Conservation (phyloP, 1,140 invertebrate species). For the Cyphomyrmex costatus region DNA sequence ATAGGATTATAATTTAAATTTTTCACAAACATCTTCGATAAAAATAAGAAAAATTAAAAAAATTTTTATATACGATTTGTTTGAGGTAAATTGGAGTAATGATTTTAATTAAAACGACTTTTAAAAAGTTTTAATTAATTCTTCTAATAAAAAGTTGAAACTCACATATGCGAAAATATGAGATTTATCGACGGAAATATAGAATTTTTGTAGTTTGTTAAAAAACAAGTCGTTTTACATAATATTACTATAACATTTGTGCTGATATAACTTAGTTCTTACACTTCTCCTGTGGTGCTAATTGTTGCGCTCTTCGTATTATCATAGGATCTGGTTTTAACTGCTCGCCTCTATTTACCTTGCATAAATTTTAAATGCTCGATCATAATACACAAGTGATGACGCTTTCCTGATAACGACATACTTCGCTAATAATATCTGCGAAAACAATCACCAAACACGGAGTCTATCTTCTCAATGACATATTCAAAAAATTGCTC, state of each 20-base stretch:
- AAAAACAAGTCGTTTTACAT: not conserved
- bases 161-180: not conserved
- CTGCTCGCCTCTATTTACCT: conserved; percentile 63
- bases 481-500: not conserved
- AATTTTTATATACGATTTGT: not conserved
- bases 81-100: not conserved
- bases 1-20: not conserved
- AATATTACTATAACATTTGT: conserved; percentile 15
- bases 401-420: conserved; percentile 26
- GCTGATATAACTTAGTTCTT: not conserved
- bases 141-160: not conserved
- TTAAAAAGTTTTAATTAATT: conserved; percentile 21
- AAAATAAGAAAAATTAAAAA: not conserved
- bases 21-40: too few relatives aligned
- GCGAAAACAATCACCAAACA: not conserved
- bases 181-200: not conserved
- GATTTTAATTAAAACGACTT: not conserved
- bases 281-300: conserved; percentile 33
- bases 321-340: conserved; percentile 62
- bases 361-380: conserved; percentile 66
- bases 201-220: conserved; percentile 4
- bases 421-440: conserved; percentile 20
- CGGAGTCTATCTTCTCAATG: not conserved
- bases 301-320: conserved; percentile 45
- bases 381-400: not conserved